These are phyloP conservation scores for Ecdyonurus torrentis DNA, from an alignment of 2,888 invertebrate genomes.

Conservation along the genomic window DNA sequence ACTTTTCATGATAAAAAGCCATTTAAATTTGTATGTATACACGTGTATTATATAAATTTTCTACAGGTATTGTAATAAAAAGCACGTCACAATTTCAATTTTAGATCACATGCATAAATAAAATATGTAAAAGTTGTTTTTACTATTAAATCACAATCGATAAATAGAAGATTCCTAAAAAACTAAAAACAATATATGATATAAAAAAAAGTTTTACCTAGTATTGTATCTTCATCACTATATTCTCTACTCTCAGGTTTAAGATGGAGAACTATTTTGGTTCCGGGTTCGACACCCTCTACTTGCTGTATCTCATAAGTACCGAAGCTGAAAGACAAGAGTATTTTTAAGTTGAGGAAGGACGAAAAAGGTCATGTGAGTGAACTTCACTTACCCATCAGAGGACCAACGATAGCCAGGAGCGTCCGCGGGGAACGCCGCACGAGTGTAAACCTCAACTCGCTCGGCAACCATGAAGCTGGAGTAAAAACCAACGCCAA, in stretches of 20 bases:
- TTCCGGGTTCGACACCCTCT: conserved; percentile 71
- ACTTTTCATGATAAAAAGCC: too few relatives aligned
- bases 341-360: neutral
- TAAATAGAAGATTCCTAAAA: too few relatives aligned
- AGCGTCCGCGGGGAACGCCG: conserved; percentile 41
- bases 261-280: conserved; percentile 81
- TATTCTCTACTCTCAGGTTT: conserved; percentile 80
- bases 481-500: conserved; percentile 97
- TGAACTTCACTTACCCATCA: conserved; percentile 60
- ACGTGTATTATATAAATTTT: too few relatives aligned
- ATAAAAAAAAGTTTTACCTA: too few relatives aligned
- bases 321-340: conserved; percentile 43
- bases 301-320: conserved; percentile 77
- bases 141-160: too few relatives aligned
- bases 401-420: conserved; percentile 76
- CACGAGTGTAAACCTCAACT: conserved; percentile 77
- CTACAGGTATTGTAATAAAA: too few relatives aligned
- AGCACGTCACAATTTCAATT: too few relatives aligned
- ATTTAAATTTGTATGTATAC: too few relatives aligned
- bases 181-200: too few relatives aligned
- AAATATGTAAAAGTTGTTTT: too few relatives aligned
- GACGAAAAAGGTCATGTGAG: conserved; percentile 2
- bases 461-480: conserved; percentile 94
- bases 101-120: too few relatives aligned
- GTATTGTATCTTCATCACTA: conserved; percentile 69